A percentile compares a stretch with the other conserved stretches of the same genome.
Evolutionary conservation across 2,113 vertebrate genomes (phyloP).

Genomic region (Gasterosteus nipponicus): DNA sequence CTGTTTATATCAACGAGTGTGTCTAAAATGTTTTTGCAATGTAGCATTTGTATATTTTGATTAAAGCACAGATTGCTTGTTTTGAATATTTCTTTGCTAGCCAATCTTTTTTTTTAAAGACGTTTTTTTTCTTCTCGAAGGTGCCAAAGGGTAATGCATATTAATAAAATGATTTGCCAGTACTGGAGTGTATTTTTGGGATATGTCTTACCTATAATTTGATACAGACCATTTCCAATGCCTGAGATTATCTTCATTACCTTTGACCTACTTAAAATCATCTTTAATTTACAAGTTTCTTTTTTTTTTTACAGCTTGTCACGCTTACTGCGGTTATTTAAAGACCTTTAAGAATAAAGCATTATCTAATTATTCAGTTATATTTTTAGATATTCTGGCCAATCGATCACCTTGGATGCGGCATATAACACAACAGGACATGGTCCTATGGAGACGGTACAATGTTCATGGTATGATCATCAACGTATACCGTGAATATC

Average conservation of each 20-base stretch:
- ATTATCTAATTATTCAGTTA: not conserved
- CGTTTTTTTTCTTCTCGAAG: constrained; percentile 5
- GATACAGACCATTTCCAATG: not conserved
- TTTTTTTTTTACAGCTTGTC: not conserved
- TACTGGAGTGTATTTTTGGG: not conserved
- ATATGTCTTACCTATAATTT: not conserved
- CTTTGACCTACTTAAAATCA: not conserved
- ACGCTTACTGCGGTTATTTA: not conserved
- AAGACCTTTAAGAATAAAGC: not conserved
- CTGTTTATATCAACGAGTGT: not conserved
- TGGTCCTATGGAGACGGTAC: not conserved
- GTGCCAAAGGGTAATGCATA: constrained; percentile 49
- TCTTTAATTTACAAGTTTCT: not conserved
- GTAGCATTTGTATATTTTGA: constrained; percentile 2
- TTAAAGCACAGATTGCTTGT: not conserved
- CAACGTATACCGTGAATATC: not conserved
- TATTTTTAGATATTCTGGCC: not conserved
- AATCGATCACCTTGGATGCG: not conserved
- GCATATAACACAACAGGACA: not conserved
- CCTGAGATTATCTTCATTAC: not conserved
- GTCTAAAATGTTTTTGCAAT: not conserved
- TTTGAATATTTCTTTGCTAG: too few relatives aligned
- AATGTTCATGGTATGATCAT: not conserved
- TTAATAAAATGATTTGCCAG: constrained; percentile 40
- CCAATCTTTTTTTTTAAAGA: not conserved